Evolutionary conservation across 2,888 invertebrate genomes (phyloP).

Genomic region (Epinotia demarniana): DNA sequence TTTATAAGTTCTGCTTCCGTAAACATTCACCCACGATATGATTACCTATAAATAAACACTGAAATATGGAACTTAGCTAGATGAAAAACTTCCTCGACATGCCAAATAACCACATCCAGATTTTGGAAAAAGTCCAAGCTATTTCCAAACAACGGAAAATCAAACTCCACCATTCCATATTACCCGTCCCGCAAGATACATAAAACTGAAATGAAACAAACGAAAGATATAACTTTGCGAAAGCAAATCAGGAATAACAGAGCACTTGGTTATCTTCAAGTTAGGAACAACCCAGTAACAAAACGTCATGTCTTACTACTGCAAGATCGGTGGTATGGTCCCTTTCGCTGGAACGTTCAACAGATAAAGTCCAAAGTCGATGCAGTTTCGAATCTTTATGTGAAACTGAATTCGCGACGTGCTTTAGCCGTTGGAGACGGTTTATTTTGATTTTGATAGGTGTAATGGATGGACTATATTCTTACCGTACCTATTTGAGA

Average conservation of each 20-base stretch:
- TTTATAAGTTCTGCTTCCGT: too few relatives aligned
- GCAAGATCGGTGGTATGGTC: not conserved
- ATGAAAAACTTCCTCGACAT: too few relatives aligned
- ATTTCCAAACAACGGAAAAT: constrained; percentile 9
- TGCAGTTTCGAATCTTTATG: constrained; percentile 43
- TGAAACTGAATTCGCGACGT: constrained; percentile 33
- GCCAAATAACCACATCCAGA: not conserved
- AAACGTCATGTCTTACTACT: constrained; percentile 2
- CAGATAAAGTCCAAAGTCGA: constrained; percentile 36
- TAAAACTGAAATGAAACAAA: constrained; percentile 38
- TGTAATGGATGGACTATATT: not conserved
- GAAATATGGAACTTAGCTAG: too few relatives aligned
- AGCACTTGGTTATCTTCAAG: constrained; percentile 38
- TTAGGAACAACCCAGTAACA: not conserved
- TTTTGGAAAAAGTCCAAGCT: not conserved
- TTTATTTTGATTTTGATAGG: constrained; percentile 5
- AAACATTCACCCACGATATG: too few relatives aligned
- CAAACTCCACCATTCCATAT: constrained; percentile 4
- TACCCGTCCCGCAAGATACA: constrained; percentile 28
- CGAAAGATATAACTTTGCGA: constrained; percentile 35
- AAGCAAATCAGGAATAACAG: constrained; percentile 42
- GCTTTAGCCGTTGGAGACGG: constrained; percentile 16
- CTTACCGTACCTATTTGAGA: not conserved
- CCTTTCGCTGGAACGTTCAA: not conserved
- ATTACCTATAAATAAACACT: too few relatives aligned